Conservation (phyloP, 2,888 invertebrate species). For the Pinctada fucata region DNA sequence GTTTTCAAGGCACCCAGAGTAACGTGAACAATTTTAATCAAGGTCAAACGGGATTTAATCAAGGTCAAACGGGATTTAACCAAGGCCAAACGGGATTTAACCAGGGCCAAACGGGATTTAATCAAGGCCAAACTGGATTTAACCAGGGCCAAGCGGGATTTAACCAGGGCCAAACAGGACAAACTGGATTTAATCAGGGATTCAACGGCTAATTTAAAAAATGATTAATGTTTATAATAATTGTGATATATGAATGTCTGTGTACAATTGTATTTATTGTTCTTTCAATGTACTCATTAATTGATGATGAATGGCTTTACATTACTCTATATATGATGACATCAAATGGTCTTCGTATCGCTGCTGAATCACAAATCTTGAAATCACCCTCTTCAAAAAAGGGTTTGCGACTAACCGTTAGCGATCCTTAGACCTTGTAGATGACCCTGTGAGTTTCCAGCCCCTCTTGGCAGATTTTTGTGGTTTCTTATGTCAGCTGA, state of each 20-base stretch:
- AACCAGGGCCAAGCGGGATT: background rate
- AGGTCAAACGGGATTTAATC: background rate
- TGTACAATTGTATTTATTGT: background rate
- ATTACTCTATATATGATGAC: too few relatives aligned
- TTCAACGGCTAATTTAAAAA: too few relatives aligned
- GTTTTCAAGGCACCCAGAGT: slow-evolving; percentile 1
- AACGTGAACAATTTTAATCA: background rate
- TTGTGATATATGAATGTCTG: background rate
- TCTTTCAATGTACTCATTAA: background rate
- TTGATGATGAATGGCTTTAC: background rate
- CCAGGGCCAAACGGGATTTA: background rate
- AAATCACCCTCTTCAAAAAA: too few relatives aligned
- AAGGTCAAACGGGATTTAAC: background rate
- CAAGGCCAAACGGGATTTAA: background rate
- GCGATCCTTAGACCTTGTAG: too few relatives aligned
- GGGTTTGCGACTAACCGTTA: too few relatives aligned
- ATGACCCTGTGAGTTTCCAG: too few relatives aligned
- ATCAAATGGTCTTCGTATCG: too few relatives aligned
- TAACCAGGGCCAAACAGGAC: too few relatives aligned
- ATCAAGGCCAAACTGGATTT: background rate
- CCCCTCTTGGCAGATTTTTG: too few relatives aligned
- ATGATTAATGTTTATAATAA: background rate
- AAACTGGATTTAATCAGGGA: too few relatives aligned
- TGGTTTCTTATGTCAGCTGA: too few relatives aligned
- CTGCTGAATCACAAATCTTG: too few relatives aligned